Base-by-base conservation (phyloP, 2,888 invertebrate genomes). In the Acanthoscelides obtectus region DNA sequence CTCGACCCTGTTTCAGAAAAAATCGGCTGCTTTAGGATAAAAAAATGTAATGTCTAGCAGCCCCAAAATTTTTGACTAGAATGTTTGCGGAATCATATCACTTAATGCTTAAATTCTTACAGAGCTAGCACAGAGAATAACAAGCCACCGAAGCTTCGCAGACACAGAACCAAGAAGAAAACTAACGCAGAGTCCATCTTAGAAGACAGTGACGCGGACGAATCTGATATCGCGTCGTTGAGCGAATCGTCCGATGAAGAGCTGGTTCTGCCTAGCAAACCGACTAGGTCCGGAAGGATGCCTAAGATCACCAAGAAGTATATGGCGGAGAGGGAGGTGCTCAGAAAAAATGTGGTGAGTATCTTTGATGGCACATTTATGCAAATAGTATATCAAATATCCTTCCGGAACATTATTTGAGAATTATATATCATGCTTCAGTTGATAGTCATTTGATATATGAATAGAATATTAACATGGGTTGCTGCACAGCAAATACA, bases 201-300 rank as follows among this genome's bases (percentile, higher is more conserved):
- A 69, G 73, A 71, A 65, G 75, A 81, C 21, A 79, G 77, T 69
- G 80, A 80, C 71, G 81, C 79, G 8, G 81, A 81, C 65, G 78
- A 74, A 71, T 80, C 80, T 6, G 79, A 79, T 68, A 69, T 77
- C 5, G 80, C 74, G 20, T 77, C 76, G 17, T 73, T 75, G 25
- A 79, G 75, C 64, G 77, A 76, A 71, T 75, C 77, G 0, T n/a
- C 45, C 45, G 79, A 79, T n/a, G 79, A 78, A 71, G 77, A 75
- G 71, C 68, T 74, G n/a, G 67, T 75, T 65, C 73, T 77, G 1
- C 81, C 82, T n/a, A 79, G 83, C 19, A 83, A 85, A 77, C 85
- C 85, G 21, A 87, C 87, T 3, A 82, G 87, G 74, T 87, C 86
- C 1, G 87, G 87, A 5, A 81, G 87, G 74, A 75, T 83, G 65